Conservation (phyloP, 2,797 vertebrate species). For the Psittacula derbiana region DNA sequence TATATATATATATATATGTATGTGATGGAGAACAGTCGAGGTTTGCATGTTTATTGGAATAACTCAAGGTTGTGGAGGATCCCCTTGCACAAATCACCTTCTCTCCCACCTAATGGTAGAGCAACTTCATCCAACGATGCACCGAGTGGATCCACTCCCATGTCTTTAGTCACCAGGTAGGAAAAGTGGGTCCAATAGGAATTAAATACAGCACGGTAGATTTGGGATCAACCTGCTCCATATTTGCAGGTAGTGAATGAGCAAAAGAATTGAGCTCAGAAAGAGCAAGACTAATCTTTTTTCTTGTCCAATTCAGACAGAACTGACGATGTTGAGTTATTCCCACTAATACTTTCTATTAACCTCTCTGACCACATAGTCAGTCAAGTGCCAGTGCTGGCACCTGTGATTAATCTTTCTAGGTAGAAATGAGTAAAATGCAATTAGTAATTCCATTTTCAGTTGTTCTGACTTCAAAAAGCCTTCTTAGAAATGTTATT, state of each 20-base stretch:
- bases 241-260: not conserved
- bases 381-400: not conserved
- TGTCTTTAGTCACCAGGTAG: not conserved
- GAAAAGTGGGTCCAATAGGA: not conserved
- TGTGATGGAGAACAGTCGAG: not conserved
- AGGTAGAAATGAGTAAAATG: not conserved
- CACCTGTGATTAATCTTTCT: not conserved
- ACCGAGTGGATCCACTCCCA: not conserved
- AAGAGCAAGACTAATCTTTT: not conserved
- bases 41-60: not conserved
- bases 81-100: not conserved
- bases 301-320: not conserved
- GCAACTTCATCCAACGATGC: fast-evolving
- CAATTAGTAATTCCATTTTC: constrained; percentile 1
- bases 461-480: not conserved
- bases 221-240: not conserved
- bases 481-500: not conserved
- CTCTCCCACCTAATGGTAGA: not conserved
- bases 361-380: not conserved
- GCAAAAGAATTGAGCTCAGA: not conserved
- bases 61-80: not conserved
- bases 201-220: not conserved
- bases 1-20: not conserved
- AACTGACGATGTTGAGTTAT: not conserved
- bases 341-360: not conserved